Base-by-base conservation (phyloP, 2,888 invertebrate species). In the Notodonta dromedarius region DNA sequence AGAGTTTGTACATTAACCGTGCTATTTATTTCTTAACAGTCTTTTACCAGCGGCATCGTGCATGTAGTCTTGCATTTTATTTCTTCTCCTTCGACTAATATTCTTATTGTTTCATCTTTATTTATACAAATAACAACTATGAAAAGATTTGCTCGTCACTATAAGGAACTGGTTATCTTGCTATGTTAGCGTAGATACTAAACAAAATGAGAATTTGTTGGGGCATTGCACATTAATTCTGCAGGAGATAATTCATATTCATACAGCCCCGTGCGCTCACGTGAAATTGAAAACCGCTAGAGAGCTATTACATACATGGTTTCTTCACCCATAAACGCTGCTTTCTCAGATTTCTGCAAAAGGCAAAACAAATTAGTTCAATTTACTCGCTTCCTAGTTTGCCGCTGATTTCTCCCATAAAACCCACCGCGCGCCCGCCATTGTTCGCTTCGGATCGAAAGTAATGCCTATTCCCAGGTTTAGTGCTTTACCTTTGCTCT, bases 291-390 rank as follows among this genome's bases (percentile, higher is more conserved):
- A 79, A 76, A 75, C 67, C 67, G 63, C 74, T 73, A 67, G 71
- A 78, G 75, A 70, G 69, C 74, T 62, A 72, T 77, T 74, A 71
- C 80, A 76, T 79, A 78, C 82, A 79, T 75, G 82, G 79, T 79
- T 73, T 67, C 78, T 66, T 78, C 79, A 79, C 79, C 81, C 74
- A 79, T 83, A 84, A 84, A 81, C 71, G 83, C 73, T 67, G 76
- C 80, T 81, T 83, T 83, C 83, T 83, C 82, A 80, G 73, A 79
- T 80, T 82, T 78, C 89, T 87, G 80, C 85, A 86, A 86, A 88
- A 87, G 90, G 90, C 81, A 82, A 88, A 87, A 83, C 88, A 85
- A 90, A 91, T 91, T 90, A 89, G 79, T 82, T 84, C 81, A 83
- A 85, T 86, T 85, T 84, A 80, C 81, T 77, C 73, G 80, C 82